Evolutionary conservation across 1,140 invertebrate genomes (phyloP).

Genomic region (Lepidurus apus): DNA sequence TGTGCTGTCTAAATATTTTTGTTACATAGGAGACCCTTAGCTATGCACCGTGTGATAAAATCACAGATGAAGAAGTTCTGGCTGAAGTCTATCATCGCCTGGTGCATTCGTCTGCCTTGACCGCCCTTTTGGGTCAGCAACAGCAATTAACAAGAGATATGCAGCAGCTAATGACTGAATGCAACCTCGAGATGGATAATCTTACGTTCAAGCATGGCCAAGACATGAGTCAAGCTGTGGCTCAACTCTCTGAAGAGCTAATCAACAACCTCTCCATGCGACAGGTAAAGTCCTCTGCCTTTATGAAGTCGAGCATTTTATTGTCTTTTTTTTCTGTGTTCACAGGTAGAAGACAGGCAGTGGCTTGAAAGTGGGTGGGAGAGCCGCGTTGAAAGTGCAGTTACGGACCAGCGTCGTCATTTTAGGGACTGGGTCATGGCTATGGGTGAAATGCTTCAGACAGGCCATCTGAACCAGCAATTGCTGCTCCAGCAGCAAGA

Average conservation of each 20-base stretch:
- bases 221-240: conserved; percentile 69
- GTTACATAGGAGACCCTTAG: conserved; percentile 39
- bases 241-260: conserved; percentile 63
- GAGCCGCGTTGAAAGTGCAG: conserved; percentile 63
- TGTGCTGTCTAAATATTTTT: background rate
- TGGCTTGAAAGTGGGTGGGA: conserved; percentile 69
- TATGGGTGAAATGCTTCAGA: conserved; percentile 38
- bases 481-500: conserved; percentile 15
- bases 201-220: conserved; percentile 63
- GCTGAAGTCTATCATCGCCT: conserved; percentile 72
- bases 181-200: conserved; percentile 59
- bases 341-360: conserved; percentile 63
- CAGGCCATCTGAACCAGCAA: conserved; percentile 17
- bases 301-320: background rate
- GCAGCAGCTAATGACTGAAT: conserved; percentile 57
- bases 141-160: conserved; percentile 68
- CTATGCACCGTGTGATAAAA: conserved; percentile 54
- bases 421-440: conserved; percentile 71
- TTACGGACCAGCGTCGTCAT: conserved; percentile 64
- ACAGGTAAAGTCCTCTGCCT: conserved; percentile 44
- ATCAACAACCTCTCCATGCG: conserved; percentile 67
- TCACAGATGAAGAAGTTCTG: conserved; percentile 69
- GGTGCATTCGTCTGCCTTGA: conserved; percentile 72
- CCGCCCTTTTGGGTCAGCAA: conserved; percentile 70
- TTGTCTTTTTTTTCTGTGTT: background rate